A percentile compares a stretch with the other conserved stretches of the same genome.
Conservation (phyloP, 2,113 vertebrate genomes). For the Oreochromis spilurus region DNA sequence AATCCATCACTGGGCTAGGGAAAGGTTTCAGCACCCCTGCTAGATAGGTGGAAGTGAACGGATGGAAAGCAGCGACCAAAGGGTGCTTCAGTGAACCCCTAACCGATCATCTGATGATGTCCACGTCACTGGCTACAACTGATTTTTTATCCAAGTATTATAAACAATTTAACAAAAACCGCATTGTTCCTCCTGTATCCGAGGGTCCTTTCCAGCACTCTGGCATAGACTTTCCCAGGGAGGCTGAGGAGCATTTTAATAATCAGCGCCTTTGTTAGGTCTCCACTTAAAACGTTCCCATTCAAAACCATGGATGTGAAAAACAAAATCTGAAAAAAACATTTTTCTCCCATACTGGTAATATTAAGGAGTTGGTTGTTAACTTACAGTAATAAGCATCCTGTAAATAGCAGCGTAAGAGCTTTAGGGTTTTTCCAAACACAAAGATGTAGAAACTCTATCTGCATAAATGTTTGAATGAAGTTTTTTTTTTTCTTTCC, state of each 20-base stretch:
- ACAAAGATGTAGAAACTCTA: not conserved
- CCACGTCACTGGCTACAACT: not conserved
- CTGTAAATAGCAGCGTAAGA: slow-evolving; percentile 47
- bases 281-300: not conserved
- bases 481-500: not conserved
- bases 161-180: not conserved
- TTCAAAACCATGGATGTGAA: not conserved
- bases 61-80: not conserved
- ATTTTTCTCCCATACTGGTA: not conserved
- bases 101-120: not conserved
- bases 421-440: not conserved
- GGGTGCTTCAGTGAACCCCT: not conserved
- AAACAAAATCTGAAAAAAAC: not conserved
- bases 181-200: not conserved
- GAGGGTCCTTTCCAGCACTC: not conserved
- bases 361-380: not conserved
- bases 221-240: not conserved
- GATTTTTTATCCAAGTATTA: not conserved
- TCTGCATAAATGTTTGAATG: not conserved
- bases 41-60: not conserved
- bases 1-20: not conserved
- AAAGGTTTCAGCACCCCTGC: not conserved
- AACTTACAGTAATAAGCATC: not conserved
- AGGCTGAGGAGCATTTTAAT: not conserved
- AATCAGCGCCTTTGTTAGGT: not conserved